phyloP scores from a whole-genome alignment of 2,113 vertebrate genomes.

The Gymnocephalus cernua region DNA sequence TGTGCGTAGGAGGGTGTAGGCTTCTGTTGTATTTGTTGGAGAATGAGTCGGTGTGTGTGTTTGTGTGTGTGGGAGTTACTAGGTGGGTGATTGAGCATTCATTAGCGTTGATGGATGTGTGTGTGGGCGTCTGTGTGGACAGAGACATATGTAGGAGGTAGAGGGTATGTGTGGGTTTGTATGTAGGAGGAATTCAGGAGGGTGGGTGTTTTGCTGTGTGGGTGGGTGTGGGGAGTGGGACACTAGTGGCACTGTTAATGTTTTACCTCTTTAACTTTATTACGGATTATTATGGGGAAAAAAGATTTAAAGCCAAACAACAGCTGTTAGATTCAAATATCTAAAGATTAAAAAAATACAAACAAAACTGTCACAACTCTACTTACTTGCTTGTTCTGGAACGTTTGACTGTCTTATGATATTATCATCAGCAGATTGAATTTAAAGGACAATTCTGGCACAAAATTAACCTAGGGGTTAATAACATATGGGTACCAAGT shows the following conservation, averaged over 20 bases:
- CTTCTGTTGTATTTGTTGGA: slow-evolving; percentile 49
- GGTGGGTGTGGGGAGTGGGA: neutral
- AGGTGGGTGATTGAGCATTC: slow-evolving; percentile 63
- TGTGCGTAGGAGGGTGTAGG: slow-evolving; percentile 42
- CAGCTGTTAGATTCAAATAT: neutral
- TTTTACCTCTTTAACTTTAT: neutral
- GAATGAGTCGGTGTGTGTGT: slow-evolving; percentile 55
- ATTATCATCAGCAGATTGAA: neutral
- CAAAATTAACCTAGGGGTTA: too few relatives aligned
- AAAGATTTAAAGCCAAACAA: neutral
- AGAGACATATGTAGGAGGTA: slow-evolving; percentile 54
- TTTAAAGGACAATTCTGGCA: too few relatives aligned
- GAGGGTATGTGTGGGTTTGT: slow-evolving; percentile 39
- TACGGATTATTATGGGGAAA: neutral
- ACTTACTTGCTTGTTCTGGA: neutral
- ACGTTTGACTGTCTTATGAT: neutral
- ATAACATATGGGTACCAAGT: too few relatives aligned
- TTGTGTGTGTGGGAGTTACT: slow-evolving; percentile 55
- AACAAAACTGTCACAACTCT: neutral
- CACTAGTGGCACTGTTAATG: neutral
- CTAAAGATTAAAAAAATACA: neutral
- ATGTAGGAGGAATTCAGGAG: slow-evolving; percentile 22
- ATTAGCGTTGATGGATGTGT: slow-evolving; percentile 66
- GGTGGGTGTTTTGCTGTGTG: slow-evolving; percentile 46
- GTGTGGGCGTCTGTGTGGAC: slow-evolving; percentile 53